Evolutionary conservation across 2,888 invertebrate genomes (phyloP).

Genomic region (Abrostola tripartita): DNA sequence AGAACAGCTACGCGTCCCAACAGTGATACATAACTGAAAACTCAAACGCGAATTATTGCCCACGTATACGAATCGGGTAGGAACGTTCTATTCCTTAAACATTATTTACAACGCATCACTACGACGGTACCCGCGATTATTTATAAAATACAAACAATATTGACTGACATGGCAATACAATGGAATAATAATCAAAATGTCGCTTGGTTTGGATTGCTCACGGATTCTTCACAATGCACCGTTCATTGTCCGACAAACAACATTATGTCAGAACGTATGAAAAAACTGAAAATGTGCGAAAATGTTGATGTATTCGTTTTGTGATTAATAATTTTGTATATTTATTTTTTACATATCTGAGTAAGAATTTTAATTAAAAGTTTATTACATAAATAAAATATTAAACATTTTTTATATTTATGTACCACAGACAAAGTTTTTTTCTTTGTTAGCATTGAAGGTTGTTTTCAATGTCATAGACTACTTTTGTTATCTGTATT

Average conservation of each 20-base stretch:
- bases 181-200: slow-evolving; percentile 84
- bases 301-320: slow-evolving; percentile 8
- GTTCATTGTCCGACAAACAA: slow-evolving; percentile 77
- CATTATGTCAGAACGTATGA: slow-evolving; percentile 57
- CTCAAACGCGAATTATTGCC: slow-evolving; percentile 71
- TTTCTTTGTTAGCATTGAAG: background rate
- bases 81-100: slow-evolving; percentile 60
- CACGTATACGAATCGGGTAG: slow-evolving; percentile 71
- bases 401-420: background rate
- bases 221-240: slow-evolving; percentile 73
- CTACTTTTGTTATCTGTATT: background rate
- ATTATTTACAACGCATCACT: slow-evolving; percentile 63
- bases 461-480: slow-evolving; percentile 1
- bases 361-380: background rate
- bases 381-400: background rate
- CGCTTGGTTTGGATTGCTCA: slow-evolving; percentile 74
- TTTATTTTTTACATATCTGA: background rate
- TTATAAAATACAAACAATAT: slow-evolving; percentile 72
- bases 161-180: slow-evolving; percentile 83
- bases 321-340: background rate
- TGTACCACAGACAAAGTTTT: slow-evolving; percentile 17
- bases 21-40: slow-evolving; percentile 82
- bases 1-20: slow-evolving; percentile 82
- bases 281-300: slow-evolving; percentile 43
- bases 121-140: slow-evolving; percentile 66